These are phyloP conservation scores for Bombycilla garrulus DNA, from an alignment of 2,113 vertebrate species.

Conservation along the genomic window DNA sequence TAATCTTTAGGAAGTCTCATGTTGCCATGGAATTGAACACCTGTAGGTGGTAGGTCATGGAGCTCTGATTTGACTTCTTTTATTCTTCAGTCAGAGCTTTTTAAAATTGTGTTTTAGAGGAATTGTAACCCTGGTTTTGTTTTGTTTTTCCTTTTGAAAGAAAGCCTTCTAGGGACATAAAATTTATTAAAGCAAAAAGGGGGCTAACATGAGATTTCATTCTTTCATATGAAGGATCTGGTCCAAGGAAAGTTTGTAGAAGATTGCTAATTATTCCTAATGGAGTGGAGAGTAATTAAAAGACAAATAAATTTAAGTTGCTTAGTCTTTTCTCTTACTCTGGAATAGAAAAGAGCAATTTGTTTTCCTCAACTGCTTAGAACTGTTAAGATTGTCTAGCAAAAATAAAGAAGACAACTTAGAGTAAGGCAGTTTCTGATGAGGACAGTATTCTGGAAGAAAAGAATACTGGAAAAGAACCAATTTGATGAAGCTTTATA, in stretches of 20 bases:
- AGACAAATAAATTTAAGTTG: not conserved
- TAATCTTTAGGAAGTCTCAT: constrained; percentile 60
- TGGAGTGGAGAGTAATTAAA: not conserved
- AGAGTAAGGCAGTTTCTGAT: not conserved
- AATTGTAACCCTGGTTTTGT: not conserved
- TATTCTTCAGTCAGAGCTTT: constrained; percentile 6
- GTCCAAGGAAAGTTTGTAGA: not conserved
- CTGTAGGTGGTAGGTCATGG: constrained; percentile 49
- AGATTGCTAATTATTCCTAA: not conserved
- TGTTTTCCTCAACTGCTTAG: not conserved
- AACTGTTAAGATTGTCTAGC: not conserved
- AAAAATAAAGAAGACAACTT: not conserved
- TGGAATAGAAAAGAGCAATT: not conserved
- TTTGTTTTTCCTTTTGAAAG: not conserved
- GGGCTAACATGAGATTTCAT: not conserved
- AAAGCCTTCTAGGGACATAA: not conserved
- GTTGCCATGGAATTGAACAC: constrained; percentile 55
- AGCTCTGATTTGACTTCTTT: constrained; percentile 25
- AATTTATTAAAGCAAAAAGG: not conserved
- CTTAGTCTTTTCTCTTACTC: not conserved
- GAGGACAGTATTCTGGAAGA: not conserved
- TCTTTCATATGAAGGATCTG: not conserved
- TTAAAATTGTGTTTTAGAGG: not conserved
- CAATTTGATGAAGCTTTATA: not conserved
- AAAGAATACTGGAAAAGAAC: not conserved